Conservation (phyloP, 23 tunicate species). For the Trididemnum miniatum region DNA sequence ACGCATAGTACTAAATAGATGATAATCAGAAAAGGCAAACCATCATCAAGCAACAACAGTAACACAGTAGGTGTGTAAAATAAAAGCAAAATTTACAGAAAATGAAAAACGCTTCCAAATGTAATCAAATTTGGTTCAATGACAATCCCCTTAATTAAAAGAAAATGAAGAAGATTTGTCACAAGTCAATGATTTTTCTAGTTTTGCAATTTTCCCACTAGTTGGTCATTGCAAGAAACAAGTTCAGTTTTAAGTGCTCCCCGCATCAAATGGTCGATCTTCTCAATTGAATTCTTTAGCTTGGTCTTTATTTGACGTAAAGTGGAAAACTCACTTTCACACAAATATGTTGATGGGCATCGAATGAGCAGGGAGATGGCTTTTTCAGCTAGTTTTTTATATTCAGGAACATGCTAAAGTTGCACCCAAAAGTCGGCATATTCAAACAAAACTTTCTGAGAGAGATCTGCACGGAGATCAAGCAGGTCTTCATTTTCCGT, state of each 20-base stretch:
- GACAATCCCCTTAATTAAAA: background rate
- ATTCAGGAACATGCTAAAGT: conserved; percentile 9
- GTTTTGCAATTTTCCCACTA: conserved; percentile 5
- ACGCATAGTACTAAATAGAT: background rate
- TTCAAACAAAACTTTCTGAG: conserved; percentile 6
- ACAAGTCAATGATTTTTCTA: background rate
- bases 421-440: conserved; percentile 29
- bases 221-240: background rate
- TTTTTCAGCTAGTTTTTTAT: conserved; percentile 16
- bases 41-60: background rate
- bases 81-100: background rate
- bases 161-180: conserved; percentile 1
- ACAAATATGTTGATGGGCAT: conserved; percentile 19
- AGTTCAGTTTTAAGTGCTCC: conserved; percentile 13
- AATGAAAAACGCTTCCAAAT: background rate
- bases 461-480: conserved; percentile 10
- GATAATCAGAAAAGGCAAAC: background rate
- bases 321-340: conserved; percentile 30
- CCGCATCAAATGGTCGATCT: conserved; percentile 2
- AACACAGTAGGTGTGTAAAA: background rate
- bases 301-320: conserved; percentile 10
- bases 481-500: conserved; percentile 14
- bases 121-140: background rate
- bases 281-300: background rate
- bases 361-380: conserved; percentile 8